Conservation (phyloP, 2,113 vertebrate genomes). For the Clarias batrachus region DNA sequence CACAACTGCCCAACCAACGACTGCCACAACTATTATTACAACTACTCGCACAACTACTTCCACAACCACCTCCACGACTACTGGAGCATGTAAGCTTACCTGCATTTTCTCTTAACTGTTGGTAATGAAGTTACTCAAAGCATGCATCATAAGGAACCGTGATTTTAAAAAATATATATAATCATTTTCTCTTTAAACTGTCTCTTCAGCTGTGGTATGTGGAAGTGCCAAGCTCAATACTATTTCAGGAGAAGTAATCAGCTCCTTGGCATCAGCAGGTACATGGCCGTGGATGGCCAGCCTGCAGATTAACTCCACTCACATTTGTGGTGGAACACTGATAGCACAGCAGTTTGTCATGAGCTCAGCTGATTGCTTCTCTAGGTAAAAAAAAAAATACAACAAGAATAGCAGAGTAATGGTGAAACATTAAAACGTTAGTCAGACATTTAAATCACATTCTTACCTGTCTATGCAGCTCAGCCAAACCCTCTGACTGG, state of each 20-base stretch:
- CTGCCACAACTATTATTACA: no score
- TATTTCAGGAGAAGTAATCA: constrained; percentile 1
- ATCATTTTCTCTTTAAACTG: background rate
- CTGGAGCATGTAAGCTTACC: no score
- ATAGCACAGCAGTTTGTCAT: constrained; percentile 66
- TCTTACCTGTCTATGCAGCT: constrained; percentile 26
- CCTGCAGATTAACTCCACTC: constrained; percentile 55
- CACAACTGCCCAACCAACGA: no score
- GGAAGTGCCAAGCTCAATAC: constrained; percentile 51
- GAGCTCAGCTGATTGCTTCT: constrained; percentile 62
- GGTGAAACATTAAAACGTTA: background rate
- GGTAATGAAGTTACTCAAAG: no score
- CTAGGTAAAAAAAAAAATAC: constrained; percentile 50
- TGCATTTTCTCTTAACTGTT: no score
- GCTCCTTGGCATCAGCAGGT: constrained; percentile 2
- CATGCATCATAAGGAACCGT: no score
- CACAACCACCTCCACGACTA: no score
- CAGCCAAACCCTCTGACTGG: constrained; percentile 44
- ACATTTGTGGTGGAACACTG: constrained; percentile 74
- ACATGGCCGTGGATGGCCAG: constrained; percentile 80
- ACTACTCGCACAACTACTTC: no score
- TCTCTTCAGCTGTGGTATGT: constrained; percentile 61
- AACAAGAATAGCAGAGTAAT: background rate
- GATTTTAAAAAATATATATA: no score
- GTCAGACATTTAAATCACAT: background rate